Percentiles rank a stretch among this genome's conserved stretches.
Conservation (phyloP, 2,888 invertebrate genomes). For the Helicoverpa assulta region DNA sequence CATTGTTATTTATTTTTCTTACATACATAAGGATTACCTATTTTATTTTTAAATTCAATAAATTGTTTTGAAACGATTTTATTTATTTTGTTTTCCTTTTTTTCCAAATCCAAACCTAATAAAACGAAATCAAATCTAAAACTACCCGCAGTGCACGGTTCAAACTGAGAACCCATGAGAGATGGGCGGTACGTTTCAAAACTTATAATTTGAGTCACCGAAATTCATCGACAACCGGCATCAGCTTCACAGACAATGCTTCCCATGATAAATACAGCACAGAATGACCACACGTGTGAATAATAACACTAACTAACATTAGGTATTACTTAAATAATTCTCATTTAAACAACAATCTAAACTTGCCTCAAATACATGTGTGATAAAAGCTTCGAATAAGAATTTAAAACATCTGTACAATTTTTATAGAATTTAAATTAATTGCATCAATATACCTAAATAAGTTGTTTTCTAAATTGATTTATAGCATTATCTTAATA, state of each 20-base stretch:
- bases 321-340: slow-evolving; percentile 5
- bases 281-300: slow-evolving; percentile 54
- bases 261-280: slow-evolving; percentile 59
- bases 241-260: slow-evolving; percentile 62
- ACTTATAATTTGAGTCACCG: slow-evolving; percentile 47
- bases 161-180: slow-evolving; percentile 35
- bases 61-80: slow-evolving; percentile 64
- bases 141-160: slow-evolving; percentile 47
- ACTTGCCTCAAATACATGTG: slow-evolving; percentile 30
- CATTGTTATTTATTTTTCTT: slow-evolving; percentile 61
- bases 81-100: slow-evolving; percentile 65
- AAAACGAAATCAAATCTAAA: slow-evolving; percentile 51
- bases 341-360: slow-evolving; percentile 9
- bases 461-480: not conserved
- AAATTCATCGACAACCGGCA: slow-evolving; percentile 54
- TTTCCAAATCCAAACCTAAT: slow-evolving; percentile 58
- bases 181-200: slow-evolving; percentile 50
- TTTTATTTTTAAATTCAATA: slow-evolving; percentile 68
- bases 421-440: slow-evolving; percentile 1
- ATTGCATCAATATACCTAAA: not conserved
- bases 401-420: slow-evolving; percentile 4
- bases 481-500: slow-evolving; percentile 1
- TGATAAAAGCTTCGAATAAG: slow-evolving; percentile 24
- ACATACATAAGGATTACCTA: slow-evolving; percentile 58
- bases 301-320: slow-evolving; percentile 20